Evolutionary conservation across 2,888 invertebrate genomes (phyloP), one percentile per base, ranked within the genome.

Genomic region (Theretra japonica): DNA sequence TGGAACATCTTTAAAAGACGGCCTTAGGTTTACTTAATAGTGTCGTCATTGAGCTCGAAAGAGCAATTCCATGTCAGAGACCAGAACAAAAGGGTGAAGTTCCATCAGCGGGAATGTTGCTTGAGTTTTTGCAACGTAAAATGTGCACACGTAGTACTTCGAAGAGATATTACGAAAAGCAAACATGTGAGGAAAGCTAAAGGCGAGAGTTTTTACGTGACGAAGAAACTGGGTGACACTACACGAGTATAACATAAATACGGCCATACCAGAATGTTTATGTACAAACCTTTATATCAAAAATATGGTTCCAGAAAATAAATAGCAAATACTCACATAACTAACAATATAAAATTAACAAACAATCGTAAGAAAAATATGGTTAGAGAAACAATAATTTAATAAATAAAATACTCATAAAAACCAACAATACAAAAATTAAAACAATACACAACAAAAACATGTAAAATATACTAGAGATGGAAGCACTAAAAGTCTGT

Each of bases 391-490:
- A 25, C 17, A 25, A 15, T 28, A 19, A 19, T 33, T n/a, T 7
- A 19, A 33, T 3, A 30, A 60, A 21, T n/a, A 60, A 60, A n/a
- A 8, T 19, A 60, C 6, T n/a, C 11, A 65, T 48, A 48, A 41
- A 21, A 15, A 17, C 17, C 3, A 41, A 15, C 41, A 11, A 58
- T 41, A 25, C n/a, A 62, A 33, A 41, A 62, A 60, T 8, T 33
- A 33, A n/a, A 33, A 62, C 41, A 41, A 62, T 62, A 62, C 33
- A 21, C n/a, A 33, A 65, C 41, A 60, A 30, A 23, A 21, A 60
- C 30, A 19, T 60, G 74, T 75, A 71, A 76, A 75, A 75, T n/a
- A 74, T 74, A 73, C 75, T 79, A 73, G 75, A 78, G 41, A 71
- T 76, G 71, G 77, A 73, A 65, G 56, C 65, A 73, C 72, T 50